Base-by-base conservation (phyloP, 2,797 vertebrate genomes). In the Sebastes steindachneri region DNA sequence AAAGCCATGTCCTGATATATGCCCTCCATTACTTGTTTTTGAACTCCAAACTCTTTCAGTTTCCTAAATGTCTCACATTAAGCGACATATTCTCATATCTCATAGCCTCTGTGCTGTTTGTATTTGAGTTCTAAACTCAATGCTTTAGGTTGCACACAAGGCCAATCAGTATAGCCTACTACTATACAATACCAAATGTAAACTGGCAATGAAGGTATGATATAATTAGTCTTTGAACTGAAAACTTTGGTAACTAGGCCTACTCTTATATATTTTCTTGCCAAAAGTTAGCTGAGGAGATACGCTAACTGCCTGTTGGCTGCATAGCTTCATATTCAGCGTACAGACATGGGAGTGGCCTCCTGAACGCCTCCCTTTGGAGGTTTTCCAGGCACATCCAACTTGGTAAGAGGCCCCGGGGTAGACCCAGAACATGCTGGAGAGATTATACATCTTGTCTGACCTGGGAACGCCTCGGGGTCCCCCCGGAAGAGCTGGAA, bases 1-100 rank as follows among this genome's bases (percentile, higher is more conserved):
- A 69, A 68, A 73, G 55, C 23, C 17, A 15, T 26, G 29, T 63
- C 64, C 33, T 74, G 75, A 75, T 77, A 37, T 23, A 35, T 62
- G 51, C 23, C 21, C 14, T 79, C 35, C 12, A 62, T 63, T 67
- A 73, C 17, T n/a, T 53, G 29, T 54, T 80, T 65, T 67, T 75
- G 7, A 11, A 7, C 35, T 14, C n/a, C 58, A 5, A 70, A 57
- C 26, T 37, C 33, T 17, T 58, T 17, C 28, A 41, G 12, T 29
- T 85, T 33, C 64, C 4, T 79, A 57, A 73, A 71, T 71, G 28
- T 31, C 45, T 77, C 11, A 35, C 19, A 65, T 75, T 28, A 53
- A 64, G 63, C 14, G 31, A 28, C 53, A 48, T 33, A 65, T 79
- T 23, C 45, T 19, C 23, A 41, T 23, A 67, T 55, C 26, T 48